A percentile compares a stretch with the other conserved stretches of the same genome.
These are phyloP conservation scores for Crotalus adamanteus DNA, from an alignment of 2,797 vertebrate genomes.

Conservation along the genomic window DNA sequence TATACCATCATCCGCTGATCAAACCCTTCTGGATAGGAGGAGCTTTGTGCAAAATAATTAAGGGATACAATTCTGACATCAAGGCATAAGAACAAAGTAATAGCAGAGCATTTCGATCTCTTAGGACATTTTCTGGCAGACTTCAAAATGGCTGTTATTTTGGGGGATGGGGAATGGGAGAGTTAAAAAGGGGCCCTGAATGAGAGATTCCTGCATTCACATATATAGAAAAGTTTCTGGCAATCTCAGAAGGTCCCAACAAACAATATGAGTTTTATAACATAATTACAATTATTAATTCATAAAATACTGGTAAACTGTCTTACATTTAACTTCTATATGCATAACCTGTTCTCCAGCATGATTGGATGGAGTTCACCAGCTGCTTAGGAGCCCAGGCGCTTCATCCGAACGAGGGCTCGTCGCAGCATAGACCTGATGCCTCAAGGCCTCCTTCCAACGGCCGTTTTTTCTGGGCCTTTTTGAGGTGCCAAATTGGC, in stretches of 20 bases:
- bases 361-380: too few species aligned
- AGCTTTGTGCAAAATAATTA: neutral
- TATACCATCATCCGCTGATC: neutral
- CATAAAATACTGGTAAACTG: neutral
- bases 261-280: neutral
- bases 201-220: neutral
- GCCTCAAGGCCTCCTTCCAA: too few species aligned
- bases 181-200: neutral
- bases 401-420: too few species aligned
- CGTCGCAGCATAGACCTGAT: too few species aligned
- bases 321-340: neutral
- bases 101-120: neutral
- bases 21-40: neutral
- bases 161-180: accelerated
- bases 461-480: too few species aligned
- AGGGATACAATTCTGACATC: neutral
- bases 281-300: neutral
- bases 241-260: neutral
- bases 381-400: too few species aligned
- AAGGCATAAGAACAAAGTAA: neutral
- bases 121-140: neutral
- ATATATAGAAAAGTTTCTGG: neutral
- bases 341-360: neutral
- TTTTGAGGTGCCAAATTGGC: too few species aligned
- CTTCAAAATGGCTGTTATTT: neutral